Base-by-base conservation (phyloP, 2,113 vertebrate genomes). In the Holacanthus passer region DNA sequence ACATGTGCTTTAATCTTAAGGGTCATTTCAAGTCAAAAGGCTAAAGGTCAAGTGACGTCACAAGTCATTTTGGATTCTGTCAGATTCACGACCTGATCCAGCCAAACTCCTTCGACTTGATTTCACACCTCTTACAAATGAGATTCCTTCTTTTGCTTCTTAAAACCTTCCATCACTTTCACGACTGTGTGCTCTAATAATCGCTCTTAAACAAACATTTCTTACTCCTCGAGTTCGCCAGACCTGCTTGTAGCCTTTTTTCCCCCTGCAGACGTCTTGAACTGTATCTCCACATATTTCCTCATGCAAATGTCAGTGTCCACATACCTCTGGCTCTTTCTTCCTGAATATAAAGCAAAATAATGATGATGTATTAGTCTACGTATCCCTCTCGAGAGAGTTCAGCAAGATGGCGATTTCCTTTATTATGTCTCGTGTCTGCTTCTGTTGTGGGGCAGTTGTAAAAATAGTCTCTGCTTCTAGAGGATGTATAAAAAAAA, bases 391-490 rank as follows among this genome's bases (percentile, higher is more conserved):
- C 87, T 84, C 82, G 9, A 14, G 83, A 79, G 90, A 89, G 82
- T 90, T 92, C 84, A 82, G 83, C 77, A 84, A 92, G 88, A 93
- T 94, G 94, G 90, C 68, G 76, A 88, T 94, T 93, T 95, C 92
- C 91, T 96, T 95, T 95, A 93, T 95, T 95, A 88, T 92, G 79
- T 90, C 93, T 94, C 88, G 39, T 88, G 86, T 93, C 90, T 95
- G 85, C 88, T 89, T 91, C 91, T 94, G 85, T 94, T 93, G 91
- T 92, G 83, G 63, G 87, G 74, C 87, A 85, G 75, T 87, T 95
- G 89, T 95, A 95, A 95, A 96, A 96, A 91, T 93, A 95, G 85
- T 88, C 93, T 75, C 73, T 82, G 86, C 84, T 90, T 93, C 80
- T 73, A 76, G 91, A 93, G 93, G 92, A 94, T 90, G 80, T 76